Percentiles rank a stretch among this genome's conserved stretches.
Evolutionary conservation across 1,140 invertebrate genomes (phyloP).

Genomic region (Ephestia elutella): DNA sequence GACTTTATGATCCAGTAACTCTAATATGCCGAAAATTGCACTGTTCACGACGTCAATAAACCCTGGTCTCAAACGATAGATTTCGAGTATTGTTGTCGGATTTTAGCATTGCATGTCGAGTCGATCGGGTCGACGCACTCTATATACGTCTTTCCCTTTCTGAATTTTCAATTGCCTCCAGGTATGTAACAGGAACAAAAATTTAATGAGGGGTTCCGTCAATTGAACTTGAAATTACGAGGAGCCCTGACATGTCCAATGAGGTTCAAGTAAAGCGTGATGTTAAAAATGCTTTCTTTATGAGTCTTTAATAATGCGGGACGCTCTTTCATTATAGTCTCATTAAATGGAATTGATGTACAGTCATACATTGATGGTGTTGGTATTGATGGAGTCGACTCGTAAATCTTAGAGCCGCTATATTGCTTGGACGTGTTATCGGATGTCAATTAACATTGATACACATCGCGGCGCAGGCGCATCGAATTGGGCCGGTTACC

Average conservation of each 20-base stretch:
- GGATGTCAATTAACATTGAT: conserved; percentile 49
- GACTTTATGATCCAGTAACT: conserved; percentile 1
- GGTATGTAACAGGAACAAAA: conserved; percentile 33
- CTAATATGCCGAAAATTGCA: conserved; percentile 1
- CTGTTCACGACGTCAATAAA: background rate
- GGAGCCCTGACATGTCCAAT: conserved; percentile 22
- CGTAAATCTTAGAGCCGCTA: conserved; percentile 18
- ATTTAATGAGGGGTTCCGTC: conserved; percentile 26
- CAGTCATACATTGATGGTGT: conserved; percentile 39
- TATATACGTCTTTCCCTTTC: conserved; percentile 44
- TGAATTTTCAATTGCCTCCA: conserved; percentile 35
- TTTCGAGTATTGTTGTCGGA: background rate
- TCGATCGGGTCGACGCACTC: conserved; percentile 38
- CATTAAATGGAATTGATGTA: conserved; percentile 43
- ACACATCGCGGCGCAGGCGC: conserved; percentile 26
- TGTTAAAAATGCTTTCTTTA: conserved; percentile 34
- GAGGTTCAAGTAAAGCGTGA: conserved; percentile 18
- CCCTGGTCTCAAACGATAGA: background rate
- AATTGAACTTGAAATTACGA: conserved; percentile 25
- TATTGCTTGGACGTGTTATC: conserved; percentile 29
- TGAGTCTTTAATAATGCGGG: conserved; percentile 35
- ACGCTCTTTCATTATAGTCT: conserved; percentile 36
- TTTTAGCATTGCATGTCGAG: conserved; percentile 3
- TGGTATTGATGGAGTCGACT: conserved; percentile 16
- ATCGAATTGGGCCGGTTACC: conserved; percentile 34